Evolutionary conservation across 30 jellyfish, hydroid and myxozoan genomes (phyloP).

Genomic region (Cassiopea andromeda): DNA sequence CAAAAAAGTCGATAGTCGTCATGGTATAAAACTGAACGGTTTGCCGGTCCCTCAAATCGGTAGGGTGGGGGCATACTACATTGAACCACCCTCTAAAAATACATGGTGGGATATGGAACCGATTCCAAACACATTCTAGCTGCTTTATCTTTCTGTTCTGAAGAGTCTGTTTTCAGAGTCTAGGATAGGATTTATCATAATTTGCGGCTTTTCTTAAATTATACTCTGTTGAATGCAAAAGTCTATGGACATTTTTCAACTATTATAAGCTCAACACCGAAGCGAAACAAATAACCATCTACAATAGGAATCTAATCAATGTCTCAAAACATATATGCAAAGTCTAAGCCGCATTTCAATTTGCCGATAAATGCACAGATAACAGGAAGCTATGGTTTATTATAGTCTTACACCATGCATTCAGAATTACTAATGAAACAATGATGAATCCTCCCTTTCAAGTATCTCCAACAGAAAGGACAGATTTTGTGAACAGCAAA

Average conservation of each 20-base stretch:
- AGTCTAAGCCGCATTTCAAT: neutral
- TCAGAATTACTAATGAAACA: neutral
- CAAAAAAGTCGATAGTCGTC: too few species aligned
- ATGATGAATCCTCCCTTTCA: neutral
- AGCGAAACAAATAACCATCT: conserved; percentile 17
- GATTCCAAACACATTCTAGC: neutral
- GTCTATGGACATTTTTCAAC: conserved; percentile 44
- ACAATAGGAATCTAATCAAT: conserved; percentile 25
- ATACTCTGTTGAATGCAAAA: conserved; percentile 13
- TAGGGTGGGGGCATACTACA: too few species aligned
- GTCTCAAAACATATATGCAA: conserved; percentile 10
- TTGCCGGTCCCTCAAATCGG: too few species aligned
- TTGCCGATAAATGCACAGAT: neutral
- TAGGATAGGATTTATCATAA: conserved; percentile 30
- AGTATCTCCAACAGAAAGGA: neutral
- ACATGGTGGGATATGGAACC: neutral
- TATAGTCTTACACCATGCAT: neutral
- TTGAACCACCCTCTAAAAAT: too few species aligned
- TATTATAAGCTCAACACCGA: conserved; percentile 21
- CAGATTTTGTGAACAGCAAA: neutral
- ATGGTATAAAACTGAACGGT: too few species aligned
- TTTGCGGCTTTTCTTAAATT: conserved; percentile 30
- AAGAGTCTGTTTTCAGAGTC: conserved; percentile 9
- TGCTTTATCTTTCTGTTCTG: neutral
- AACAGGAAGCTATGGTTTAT: neutral